phyloP scores from a whole-genome alignment of 2,888 invertebrate species.

The Cybosia mesomella region DNA sequence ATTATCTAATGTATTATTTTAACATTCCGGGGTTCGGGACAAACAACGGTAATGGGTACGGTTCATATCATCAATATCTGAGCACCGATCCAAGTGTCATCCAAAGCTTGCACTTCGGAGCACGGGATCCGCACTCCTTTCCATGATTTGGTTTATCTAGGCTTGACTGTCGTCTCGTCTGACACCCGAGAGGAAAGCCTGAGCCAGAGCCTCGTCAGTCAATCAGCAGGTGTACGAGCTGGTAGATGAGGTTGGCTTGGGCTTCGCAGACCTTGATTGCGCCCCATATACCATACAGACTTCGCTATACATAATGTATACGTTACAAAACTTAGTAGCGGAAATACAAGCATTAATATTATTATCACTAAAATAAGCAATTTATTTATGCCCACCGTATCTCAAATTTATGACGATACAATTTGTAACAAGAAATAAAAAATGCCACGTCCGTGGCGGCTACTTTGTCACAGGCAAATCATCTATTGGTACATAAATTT shows the following conservation, averaged over 20 bases:
- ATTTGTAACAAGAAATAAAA: constrained; percentile 27
- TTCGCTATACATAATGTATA: not conserved
- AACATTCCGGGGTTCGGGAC: not conserved
- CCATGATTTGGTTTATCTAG: too few relatives aligned
- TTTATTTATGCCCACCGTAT: constrained; percentile 3
- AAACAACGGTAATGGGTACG: not conserved
- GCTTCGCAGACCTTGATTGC: not conserved
- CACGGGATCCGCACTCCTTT: too few relatives aligned
- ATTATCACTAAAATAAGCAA: not conserved
- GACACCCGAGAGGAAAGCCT: not conserved
- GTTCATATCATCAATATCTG: not conserved
- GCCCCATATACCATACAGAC: not conserved
- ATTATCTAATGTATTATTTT: not conserved
- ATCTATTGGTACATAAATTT: constrained; percentile 40
- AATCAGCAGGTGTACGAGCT: not conserved
- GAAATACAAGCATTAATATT: not conserved
- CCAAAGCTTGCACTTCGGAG: not conserved
- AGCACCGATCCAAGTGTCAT: not conserved
- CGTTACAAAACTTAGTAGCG: not conserved
- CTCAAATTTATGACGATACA: constrained; percentile 6
- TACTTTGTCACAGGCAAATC: constrained; percentile 22
- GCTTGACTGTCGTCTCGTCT: too few relatives aligned
- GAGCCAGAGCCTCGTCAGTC: not conserved
- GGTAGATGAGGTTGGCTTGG: not conserved
- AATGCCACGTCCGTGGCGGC: constrained; percentile 3